Evolutionary conservation across 1,140 invertebrate species (phyloP).

Genomic region (Drosophila nebulosa): DNA sequence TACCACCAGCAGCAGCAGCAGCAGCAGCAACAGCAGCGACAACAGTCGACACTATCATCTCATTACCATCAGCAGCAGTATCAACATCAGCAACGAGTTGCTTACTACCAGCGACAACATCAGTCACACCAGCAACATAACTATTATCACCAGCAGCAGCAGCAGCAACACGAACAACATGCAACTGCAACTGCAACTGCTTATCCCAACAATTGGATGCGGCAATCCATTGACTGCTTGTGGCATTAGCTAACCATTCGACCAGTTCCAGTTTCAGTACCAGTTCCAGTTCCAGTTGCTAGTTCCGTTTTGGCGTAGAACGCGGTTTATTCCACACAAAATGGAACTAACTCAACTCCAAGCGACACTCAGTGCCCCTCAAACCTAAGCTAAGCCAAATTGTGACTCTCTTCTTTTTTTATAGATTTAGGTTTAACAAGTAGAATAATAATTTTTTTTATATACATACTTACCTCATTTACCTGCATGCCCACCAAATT

Average conservation of each 20-base stretch:
- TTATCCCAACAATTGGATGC: conserved; percentile 30
- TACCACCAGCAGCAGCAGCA: conserved; percentile 31
- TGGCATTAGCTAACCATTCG: conserved; percentile 32
- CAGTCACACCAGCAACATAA: conserved; percentile 3
- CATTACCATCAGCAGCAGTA: conserved; percentile 35
- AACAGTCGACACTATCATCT: conserved; percentile 14
- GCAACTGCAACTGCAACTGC: conserved; percentile 3
- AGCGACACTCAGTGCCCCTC: no score
- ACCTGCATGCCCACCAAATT: no score
- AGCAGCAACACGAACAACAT: not conserved
- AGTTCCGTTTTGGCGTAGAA: conserved; percentile 5
- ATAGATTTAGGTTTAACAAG: no score
- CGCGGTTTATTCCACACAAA: no score
- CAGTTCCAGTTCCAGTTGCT: no score
- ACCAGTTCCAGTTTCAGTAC: no score
- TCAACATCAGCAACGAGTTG: not conserved
- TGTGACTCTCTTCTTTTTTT: no score
- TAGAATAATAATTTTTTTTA: no score
- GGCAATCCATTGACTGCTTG: conserved; percentile 23
- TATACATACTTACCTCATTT: no score
- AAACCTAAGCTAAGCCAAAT: no score
- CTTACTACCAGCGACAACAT: conserved; percentile 30
- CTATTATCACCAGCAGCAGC: not conserved
- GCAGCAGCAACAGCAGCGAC: conserved; percentile 9
- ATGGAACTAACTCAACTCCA: no score